A percentile compares a stretch with the other conserved stretches of the same genome.
Evolutionary conservation across 2,888 invertebrate genomes (phyloP).

Genomic region (Ptycholaimellus sp.): DNA sequence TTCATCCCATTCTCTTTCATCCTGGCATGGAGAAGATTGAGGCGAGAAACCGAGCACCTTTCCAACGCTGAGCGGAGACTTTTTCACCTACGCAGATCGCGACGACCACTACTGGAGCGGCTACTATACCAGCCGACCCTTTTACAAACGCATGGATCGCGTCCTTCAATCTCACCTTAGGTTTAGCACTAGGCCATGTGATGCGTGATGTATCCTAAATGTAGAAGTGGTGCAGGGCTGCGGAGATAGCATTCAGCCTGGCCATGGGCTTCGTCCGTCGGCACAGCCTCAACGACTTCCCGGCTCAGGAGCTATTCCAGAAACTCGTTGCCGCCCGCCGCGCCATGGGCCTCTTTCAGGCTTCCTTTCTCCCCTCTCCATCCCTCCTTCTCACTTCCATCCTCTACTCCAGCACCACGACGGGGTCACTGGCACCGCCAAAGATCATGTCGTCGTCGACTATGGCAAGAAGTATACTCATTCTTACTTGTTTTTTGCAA

Average conservation of each 20-base stretch:
- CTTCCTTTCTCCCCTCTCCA: no score
- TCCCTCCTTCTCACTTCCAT: no score
- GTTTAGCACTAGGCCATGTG: no score
- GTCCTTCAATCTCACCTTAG: constrained; percentile 38
- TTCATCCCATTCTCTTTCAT: no score
- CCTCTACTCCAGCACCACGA: constrained; percentile 99
- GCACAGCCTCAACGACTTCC: constrained; percentile 4
- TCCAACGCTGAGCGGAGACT: constrained; percentile 66
- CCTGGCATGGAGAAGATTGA: no score
- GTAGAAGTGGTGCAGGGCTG: no score
- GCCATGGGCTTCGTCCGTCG: constrained; percentile 13
- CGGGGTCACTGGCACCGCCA: constrained; percentile 77
- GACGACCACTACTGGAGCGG: constrained; percentile 92
- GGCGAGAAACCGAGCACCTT: constrained; percentile 32
- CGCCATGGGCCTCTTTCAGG: constrained; percentile 55
- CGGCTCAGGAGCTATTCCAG: constrained; percentile 26
- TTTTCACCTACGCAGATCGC: constrained; percentile 80
- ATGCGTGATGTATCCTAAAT: no score
- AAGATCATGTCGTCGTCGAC: constrained; percentile 65
- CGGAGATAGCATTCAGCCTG: constrained; percentile 33
- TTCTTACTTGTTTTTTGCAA: no score
- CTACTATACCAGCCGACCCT: constrained; percentile 73
- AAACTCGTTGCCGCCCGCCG: constrained; percentile 43
- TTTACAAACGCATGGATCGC: constrained; percentile 73
- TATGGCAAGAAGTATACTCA: constrained; percentile 45